Evolutionary conservation across 1,140 invertebrate genomes (phyloP).

Genomic region (Diachasmimorpha longicaudata): DNA sequence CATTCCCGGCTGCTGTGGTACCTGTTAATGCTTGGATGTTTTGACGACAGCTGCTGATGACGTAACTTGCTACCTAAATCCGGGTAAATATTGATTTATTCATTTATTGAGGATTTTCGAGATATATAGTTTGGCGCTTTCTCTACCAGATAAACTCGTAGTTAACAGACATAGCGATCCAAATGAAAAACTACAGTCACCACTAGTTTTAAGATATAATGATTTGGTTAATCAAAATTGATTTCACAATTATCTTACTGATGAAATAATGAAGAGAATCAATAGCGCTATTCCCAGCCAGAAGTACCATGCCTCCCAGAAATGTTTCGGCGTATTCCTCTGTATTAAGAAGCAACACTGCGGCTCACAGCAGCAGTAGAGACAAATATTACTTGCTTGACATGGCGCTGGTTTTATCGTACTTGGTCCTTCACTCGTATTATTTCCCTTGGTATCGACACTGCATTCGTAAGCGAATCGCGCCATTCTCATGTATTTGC

Average conservation of each 20-base stretch:
- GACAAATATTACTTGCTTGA: conserved; percentile 40
- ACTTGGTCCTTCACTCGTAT: conserved; percentile 8
- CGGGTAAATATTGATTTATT: conserved; percentile 8
- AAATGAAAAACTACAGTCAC: too few species aligned
- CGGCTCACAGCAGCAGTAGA: conserved; percentile 47
- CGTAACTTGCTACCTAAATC: conserved; percentile 45
- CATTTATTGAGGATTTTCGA: too few species aligned
- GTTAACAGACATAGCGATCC: too few species aligned
- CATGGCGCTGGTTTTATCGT: conserved; percentile 38
- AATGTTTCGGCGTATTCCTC: conserved; percentile 44
- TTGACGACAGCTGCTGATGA: conserved; percentile 49
- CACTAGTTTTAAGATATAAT: too few species aligned
- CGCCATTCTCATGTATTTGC: conserved; percentile 34
- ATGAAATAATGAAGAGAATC: conserved; percentile 45
- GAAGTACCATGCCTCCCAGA: conserved; percentile 56
- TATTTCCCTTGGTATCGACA: conserved; percentile 28
- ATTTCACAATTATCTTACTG: conserved; percentile 36
- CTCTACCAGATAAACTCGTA: too few species aligned
- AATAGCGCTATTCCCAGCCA: conserved; percentile 51
- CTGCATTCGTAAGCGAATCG: conserved; percentile 45
- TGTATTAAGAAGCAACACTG: conserved; percentile 49
- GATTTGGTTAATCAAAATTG: neutral
- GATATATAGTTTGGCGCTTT: too few species aligned
- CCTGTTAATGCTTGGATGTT: conserved; percentile 37
- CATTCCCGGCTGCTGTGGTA: conserved; percentile 26